Base-by-base conservation (phyloP, 1,140 invertebrate genomes). In the Dinothrombium tinctorium region DNA sequence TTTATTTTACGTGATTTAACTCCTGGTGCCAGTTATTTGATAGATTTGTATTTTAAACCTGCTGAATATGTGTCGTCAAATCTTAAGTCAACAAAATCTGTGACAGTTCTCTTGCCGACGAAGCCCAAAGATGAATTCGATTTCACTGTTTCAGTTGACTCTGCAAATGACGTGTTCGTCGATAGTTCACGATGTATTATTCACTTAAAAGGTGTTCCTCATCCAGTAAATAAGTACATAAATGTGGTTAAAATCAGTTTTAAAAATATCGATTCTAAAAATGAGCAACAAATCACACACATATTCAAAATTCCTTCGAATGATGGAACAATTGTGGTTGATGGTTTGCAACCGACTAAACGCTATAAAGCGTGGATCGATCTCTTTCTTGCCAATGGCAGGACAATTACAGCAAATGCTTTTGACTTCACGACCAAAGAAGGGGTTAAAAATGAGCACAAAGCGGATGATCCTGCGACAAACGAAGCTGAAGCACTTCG, bases 191-290 rank as follows among this genome's bases (percentile, higher is more conserved):
- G 40, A 7, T 44, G 45, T 15, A 23, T 40, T 7, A 49, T 77
- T 1, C 74, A 78, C 51, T 64, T 86, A 2, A 67, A 66, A 35
- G 80, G 81, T 5, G 71, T 86, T 0, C 79, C 81, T 4, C 70
- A 74, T 51, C 81, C 81, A 0, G 72, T 80, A 47, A 78, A 83
- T 49, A 80, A 84, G 53, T 83, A 75, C 59, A 76, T 87, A n/a
- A 76, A 82, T 49, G 80, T 89, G 47, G 83, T 76, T 57, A 66
- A 78, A 46, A 74, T 77, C 2, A 76, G 80, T 41, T 84, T 81
- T 54, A 72, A 78, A 49, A 72, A 40, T 12, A 15, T 69, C 49
- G 72, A 76, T 52, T 39, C 47, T 11, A 48, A 57, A 4, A 44
- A 42, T 4, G 74, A 77, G 45, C 74, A 80, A 47, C 12, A 15